A percentile compares a stretch with the other conserved stretches of the same genome.
phyloP scores from a whole-genome alignment of 1,140 invertebrate genomes.

The Hyles vespertilio region DNA sequence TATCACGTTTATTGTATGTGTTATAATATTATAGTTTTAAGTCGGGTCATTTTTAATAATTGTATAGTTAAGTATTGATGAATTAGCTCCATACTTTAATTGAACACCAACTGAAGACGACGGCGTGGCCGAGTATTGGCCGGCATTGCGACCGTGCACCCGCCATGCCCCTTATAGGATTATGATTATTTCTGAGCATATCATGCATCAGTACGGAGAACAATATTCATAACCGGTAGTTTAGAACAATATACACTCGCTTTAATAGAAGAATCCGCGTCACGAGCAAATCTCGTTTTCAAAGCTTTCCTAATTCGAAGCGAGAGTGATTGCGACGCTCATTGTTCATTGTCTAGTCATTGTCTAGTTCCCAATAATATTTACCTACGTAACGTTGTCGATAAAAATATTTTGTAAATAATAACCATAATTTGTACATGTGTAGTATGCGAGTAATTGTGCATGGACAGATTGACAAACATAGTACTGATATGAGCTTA shows the following conservation, averaged over 20 bases:
- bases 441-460: slow-evolving; percentile 58
- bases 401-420: slow-evolving; percentile 36
- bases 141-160: no score
- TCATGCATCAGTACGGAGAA: slow-evolving; percentile 7
- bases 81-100: no score
- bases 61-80: slow-evolving; percentile 20
- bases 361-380: slow-evolving; percentile 11
- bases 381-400: slow-evolving; percentile 21
- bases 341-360: slow-evolving; percentile 17
- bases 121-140: no score
- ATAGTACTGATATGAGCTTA: slow-evolving; percentile 75
- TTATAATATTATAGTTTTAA: slow-evolving; percentile 9
- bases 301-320: slow-evolving; percentile 11
- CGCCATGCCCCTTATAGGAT: no score
- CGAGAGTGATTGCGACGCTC: slow-evolving; percentile 9
- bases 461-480: slow-evolving; percentile 63
- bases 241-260: slow-evolving; percentile 8
- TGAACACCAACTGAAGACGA: no score
- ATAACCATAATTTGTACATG: slow-evolving; percentile 49
- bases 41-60: slow-evolving; percentile 28
- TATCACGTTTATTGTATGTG: slow-evolving; percentile 9
- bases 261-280: slow-evolving; percentile 1
- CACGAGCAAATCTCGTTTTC: slow-evolving; percentile 2
- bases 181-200: no score
- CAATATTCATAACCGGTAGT: slow-evolving; percentile 17